Conservation (phyloP, 2,113 vertebrate species). For the Tetrax tetrax region DNA sequence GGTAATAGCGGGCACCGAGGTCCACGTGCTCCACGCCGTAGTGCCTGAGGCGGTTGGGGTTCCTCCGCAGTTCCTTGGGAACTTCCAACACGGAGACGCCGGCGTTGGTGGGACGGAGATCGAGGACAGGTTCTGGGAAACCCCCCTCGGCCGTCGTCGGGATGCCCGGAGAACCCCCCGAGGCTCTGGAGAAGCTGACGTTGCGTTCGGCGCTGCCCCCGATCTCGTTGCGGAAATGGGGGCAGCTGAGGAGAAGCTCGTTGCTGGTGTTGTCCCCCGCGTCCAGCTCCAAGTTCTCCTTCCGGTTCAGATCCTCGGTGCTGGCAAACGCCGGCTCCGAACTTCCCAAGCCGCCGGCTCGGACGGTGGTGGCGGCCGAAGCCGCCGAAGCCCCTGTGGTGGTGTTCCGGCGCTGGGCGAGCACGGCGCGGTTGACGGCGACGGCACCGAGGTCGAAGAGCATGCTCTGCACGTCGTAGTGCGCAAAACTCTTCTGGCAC, state of each 20-base stretch:
- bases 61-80: conserved; percentile 79
- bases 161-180: conserved; percentile 13
- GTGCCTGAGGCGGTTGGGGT: conserved; percentile 77
- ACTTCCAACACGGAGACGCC: conserved; percentile 88
- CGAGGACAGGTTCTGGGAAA: neutral
- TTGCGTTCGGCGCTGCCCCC: conserved; percentile 84
- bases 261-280: conserved; percentile 78
- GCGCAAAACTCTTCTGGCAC: conserved; percentile 88
- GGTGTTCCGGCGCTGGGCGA: conserved; percentile 84
- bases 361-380: conserved; percentile 62
- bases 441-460: conserved; percentile 88
- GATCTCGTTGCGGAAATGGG: conserved; percentile 91
- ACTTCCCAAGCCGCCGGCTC: conserved; percentile 55
- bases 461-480: conserved; percentile 91
- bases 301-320: conserved; percentile 83
- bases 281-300: conserved; percentile 79
- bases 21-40: conserved; percentile 93
- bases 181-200: conserved; percentile 85
- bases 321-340: conserved; percentile 80
- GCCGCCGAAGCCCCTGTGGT: conserved; percentile 90
- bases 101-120: conserved; percentile 83
- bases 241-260: conserved; percentile 88
- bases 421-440: conserved; percentile 67
- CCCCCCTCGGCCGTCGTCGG: neutral
- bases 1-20: conserved; percentile 90